Evolutionary conservation across 2,888 invertebrate genomes (phyloP), one percentile per base, ranked within the genome.

Genomic region (Leptopilina drosophilae): DNA sequence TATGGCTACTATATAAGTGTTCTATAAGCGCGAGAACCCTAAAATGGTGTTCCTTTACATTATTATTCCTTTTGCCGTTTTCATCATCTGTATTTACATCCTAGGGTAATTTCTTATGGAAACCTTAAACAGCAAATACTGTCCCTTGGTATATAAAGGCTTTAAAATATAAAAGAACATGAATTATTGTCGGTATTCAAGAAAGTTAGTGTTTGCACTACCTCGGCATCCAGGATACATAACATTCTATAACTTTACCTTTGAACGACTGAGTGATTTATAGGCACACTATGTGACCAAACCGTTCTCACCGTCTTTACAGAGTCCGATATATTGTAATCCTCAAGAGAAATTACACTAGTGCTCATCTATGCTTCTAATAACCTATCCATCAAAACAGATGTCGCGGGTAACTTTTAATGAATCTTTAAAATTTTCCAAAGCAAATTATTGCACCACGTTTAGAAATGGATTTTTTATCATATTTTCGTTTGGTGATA

Each of bases 141-240:
- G 73, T 73, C 73, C 73, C 33, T 56, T 33, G 73, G 53, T 56
- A 73, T 56, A 56, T 73, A 73, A 73, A 33, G 56, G 73, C n/a
- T n/a, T 53, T 73, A 73, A 73, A 56, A 33, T 56, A 73, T 9
- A 73, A 5, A 5, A 73, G 33, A 73, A 73, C 9, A 73, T 73
- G 73, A 73, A 14, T 73, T 56, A 73, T 56, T 56, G 73, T 53
- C 56, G 56, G 53, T 56, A 73, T 73, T 73, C n/a, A 56, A 33
- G 53, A n/a, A 14, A 69, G 69, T 53, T 40, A 73, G 56, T 73
- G 42, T 42, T 33, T 33, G 9, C 40, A 73, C 26, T 56, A 53
- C n/a, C 73, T 33, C 12, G n/a, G 33, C 11, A 33, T 73, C 33
- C 53, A 73, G 73, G 56, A 73, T 53, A 73, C 40, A 73, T 73